Conservation (phyloP, 2,888 invertebrate species). For the Steinernema carpocapsae region DNA sequence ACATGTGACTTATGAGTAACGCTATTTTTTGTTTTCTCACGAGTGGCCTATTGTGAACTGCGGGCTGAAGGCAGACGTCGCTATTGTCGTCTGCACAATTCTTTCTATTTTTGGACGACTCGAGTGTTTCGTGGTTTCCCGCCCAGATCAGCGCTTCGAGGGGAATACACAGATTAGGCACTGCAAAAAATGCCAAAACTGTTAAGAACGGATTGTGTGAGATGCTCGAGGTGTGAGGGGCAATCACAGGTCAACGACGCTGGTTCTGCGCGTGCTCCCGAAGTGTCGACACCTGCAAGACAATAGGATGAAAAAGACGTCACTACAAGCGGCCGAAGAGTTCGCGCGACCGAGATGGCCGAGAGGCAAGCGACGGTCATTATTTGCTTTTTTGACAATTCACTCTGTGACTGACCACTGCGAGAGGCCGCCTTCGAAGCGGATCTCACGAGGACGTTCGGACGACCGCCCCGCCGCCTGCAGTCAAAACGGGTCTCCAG, state of each 20-base stretch:
- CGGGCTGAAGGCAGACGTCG: neutral
- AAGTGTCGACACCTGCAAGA: conserved; percentile 27
- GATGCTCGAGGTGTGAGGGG: neutral
- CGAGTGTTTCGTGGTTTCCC: neutral
- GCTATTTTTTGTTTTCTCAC: conserved; percentile 18
- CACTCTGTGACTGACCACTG: conserved; percentile 23
- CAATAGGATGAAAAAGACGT: conserved; percentile 30
- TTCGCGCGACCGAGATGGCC: neutral
- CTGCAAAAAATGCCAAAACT: too few species aligned
- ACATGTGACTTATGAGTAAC: conserved; percentile 21
- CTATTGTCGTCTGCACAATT: neutral
- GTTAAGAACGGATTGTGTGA: neutral
- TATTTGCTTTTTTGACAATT: conserved; percentile 35
- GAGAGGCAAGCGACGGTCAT: conserved; percentile 29
- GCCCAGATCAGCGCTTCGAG: neutral
- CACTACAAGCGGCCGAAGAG: neutral
- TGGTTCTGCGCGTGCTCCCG: conserved; percentile 14
- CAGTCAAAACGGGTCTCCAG: conserved; percentile 35
- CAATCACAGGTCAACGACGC: conserved; percentile 19
- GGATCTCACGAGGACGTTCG: conserved; percentile 32
- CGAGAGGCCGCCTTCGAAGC: conserved; percentile 26
- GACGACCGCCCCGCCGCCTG: conserved; percentile 29
- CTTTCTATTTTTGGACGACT: neutral
- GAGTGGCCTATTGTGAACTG: neutral
- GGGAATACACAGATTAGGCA: too few species aligned